phyloP scores from a whole-genome alignment of 2,888 invertebrate species.

The Seladonia tumulorum region DNA sequence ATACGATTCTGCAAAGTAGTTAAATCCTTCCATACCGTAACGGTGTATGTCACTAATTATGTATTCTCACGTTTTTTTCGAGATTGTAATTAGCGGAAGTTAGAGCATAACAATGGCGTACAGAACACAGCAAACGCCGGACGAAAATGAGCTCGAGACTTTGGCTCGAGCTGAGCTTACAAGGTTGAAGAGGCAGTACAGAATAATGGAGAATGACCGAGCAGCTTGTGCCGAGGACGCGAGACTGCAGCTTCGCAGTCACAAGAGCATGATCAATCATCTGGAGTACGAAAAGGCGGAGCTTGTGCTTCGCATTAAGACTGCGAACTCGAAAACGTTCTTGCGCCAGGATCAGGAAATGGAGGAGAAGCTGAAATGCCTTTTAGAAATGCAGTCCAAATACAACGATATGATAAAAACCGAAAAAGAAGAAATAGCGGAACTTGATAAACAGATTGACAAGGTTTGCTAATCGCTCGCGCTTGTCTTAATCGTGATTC shows the following conservation, averaged over 20 bases:
- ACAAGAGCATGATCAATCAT: constrained; percentile 87
- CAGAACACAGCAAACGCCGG: constrained; percentile 83
- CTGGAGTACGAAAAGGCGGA: constrained; percentile 88
- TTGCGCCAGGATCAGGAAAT: constrained; percentile 86
- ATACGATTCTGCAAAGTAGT: neutral
- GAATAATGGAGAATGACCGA: constrained; percentile 93
- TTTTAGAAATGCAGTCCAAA: constrained; percentile 86
- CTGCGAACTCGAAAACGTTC: constrained; percentile 86
- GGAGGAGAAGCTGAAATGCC: constrained; percentile 85
- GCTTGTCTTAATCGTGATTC: neutral
- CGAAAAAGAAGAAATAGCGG: constrained; percentile 85
- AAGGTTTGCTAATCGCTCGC: constrained; percentile 82
- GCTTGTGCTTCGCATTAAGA: constrained; percentile 87
- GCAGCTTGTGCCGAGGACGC: constrained; percentile 89
- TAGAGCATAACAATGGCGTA: constrained; percentile 75
- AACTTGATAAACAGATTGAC: constrained; percentile 85
- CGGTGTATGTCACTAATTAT: neutral
- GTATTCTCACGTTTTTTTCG: neutral
- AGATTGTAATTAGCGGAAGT: constrained; percentile 7
- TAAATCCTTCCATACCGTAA: neutral
- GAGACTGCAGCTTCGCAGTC: constrained; percentile 88
- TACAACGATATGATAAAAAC: constrained; percentile 85
- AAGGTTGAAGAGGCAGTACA: constrained; percentile 91
- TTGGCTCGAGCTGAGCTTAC: constrained; percentile 92
- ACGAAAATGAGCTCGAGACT: constrained; percentile 91